Evolutionary conservation across 2,113 vertebrate species (phyloP).

Genomic region (Vimba vimba): DNA sequence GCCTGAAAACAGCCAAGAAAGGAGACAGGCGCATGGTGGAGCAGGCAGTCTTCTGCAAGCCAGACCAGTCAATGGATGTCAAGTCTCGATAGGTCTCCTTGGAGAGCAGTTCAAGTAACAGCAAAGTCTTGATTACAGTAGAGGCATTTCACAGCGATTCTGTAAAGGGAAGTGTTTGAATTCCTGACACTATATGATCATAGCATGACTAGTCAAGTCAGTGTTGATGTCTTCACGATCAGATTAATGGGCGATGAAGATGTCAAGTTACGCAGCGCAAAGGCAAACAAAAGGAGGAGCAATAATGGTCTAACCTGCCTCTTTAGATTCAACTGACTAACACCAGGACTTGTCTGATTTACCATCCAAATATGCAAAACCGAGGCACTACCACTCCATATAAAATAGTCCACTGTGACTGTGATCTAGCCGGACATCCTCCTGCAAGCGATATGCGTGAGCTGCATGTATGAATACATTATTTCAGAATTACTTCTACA

Average conservation of each 20-base stretch:
- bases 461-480: background rate
- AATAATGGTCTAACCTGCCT: background rate
- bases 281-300: background rate
- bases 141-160: background rate
- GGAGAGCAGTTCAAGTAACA: constrained; percentile 1
- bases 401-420: background rate
- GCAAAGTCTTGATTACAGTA: background rate
- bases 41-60: background rate
- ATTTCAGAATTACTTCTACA: background rate
- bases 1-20: constrained; percentile 84
- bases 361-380: background rate
- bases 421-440: background rate
- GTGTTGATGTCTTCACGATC: background rate
- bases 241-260: background rate
- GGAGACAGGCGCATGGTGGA: constrained; percentile 82
- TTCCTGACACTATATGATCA: background rate
- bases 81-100: background rate
- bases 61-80: background rate
- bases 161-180: background rate
- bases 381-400: background rate
- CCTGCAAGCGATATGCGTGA: background rate
- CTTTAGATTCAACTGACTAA: background rate
- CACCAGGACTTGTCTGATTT: background rate
- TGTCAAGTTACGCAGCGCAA: background rate
- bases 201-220: background rate